These are phyloP conservation scores for Polyommatus icarus DNA, from an alignment of 2,888 invertebrate species.

Conservation along the genomic window DNA sequence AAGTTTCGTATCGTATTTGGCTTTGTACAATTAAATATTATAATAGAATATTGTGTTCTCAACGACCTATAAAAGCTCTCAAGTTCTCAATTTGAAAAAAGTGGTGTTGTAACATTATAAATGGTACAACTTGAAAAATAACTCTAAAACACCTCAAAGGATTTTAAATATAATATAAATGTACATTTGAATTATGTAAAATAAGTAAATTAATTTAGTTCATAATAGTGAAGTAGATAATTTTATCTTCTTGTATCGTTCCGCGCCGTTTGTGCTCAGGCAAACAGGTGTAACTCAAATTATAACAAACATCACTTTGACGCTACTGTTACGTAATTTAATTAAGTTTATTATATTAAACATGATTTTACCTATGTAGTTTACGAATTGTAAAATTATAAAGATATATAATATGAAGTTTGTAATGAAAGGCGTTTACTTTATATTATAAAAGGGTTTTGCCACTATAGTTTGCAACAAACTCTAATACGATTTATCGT, in stretches of 20 bases:
- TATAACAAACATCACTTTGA: conserved; percentile 2
- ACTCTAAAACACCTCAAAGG: not conserved
- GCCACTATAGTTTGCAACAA: not conserved
- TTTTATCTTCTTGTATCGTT: conserved; percentile 24
- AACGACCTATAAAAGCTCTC: not conserved
- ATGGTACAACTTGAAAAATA: not conserved
- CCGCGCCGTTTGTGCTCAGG: conserved; percentile 5
- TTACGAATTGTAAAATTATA: not conserved
- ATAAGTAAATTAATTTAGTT: not conserved
- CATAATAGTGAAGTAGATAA: conserved; percentile 5
- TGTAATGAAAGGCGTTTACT: not conserved
- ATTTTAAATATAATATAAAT: not conserved
- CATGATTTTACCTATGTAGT: not conserved
- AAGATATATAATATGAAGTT: not conserved
- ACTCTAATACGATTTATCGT: conserved; percentile 40
- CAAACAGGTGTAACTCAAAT: conserved; percentile 14
- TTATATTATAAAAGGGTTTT: not conserved
- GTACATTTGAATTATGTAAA: not conserved
- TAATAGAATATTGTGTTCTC: not conserved
- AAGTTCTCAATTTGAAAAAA: not conserved
- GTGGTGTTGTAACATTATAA: not conserved
- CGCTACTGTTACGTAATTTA: conserved; percentile 14
- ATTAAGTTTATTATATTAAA: not conserved
- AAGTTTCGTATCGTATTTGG: not conserved
- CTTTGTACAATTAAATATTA: not conserved